Conservation (phyloP, 2,888 invertebrate genomes). For the Apotomis betuletana region DNA sequence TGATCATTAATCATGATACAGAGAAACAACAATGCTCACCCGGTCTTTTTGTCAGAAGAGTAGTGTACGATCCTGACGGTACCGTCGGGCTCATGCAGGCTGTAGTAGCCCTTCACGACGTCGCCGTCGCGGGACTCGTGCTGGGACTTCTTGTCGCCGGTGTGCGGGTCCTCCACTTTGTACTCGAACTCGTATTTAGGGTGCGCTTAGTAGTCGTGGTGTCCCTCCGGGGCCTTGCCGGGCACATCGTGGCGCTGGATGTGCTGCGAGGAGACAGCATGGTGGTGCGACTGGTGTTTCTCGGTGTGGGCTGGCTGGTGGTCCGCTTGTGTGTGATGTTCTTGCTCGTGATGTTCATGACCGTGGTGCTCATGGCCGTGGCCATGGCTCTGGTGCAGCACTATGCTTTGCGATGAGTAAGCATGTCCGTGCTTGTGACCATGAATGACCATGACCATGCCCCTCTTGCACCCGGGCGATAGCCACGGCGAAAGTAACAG, state of each 20-base stretch:
- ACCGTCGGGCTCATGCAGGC: conserved; percentile 78
- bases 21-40: neutral
- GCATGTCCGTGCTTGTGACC: conserved; percentile 47
- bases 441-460: conserved; percentile 45
- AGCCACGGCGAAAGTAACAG: conserved; percentile 43
- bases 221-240: neutral
- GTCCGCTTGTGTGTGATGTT: conserved; percentile 7
- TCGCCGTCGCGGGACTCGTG: conserved; percentile 74
- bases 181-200: conserved; percentile 67
- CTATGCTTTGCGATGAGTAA: conserved; percentile 54
- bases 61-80: conserved; percentile 77
- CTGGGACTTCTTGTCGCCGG: conserved; percentile 72
- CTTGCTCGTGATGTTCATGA: conserved; percentile 37
- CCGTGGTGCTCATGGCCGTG: conserved; percentile 44
- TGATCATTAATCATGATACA: neutral
- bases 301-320: conserved; percentile 38
- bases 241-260: conserved; percentile 49
- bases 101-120: conserved; percentile 58
- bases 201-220: conserved; percentile 53
- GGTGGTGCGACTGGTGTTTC: conserved; percentile 50
- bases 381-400: conserved; percentile 53
- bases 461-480: conserved; percentile 31
- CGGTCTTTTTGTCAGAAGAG: conserved; percentile 45
- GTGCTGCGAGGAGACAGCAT: conserved; percentile 58
- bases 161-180: conserved; percentile 74